These are phyloP conservation scores for Drosophila rubida DNA, from an alignment of 2,888 invertebrate species.

Conservation along the genomic window DNA sequence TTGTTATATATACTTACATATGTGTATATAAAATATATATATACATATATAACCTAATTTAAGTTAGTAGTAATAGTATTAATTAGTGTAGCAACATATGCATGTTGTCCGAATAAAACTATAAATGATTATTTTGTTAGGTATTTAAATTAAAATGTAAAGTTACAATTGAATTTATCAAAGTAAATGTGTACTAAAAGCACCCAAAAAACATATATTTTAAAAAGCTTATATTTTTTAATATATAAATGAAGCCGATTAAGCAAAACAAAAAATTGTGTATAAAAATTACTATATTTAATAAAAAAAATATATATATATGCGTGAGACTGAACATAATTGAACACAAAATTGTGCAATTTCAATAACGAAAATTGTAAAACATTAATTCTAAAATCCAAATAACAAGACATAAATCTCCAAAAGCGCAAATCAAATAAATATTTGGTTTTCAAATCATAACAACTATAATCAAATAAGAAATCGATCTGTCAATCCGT, in stretches of 20 bases:
- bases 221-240: constrained; percentile 71
- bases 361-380: constrained; percentile 48
- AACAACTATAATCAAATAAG: constrained; percentile 12
- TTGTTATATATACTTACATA: constrained; percentile 62
- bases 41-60: constrained; percentile 34
- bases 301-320: constrained; percentile 51
- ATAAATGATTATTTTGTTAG: constrained; percentile 64
- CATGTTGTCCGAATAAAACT: constrained; percentile 49
- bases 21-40: constrained; percentile 14
- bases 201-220: constrained; percentile 54
- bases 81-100: constrained; percentile 62
- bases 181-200: constrained; percentile 69
- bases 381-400: constrained; percentile 35
- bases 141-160: constrained; percentile 72
- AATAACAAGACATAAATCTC: constrained; percentile 43
- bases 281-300: constrained; percentile 43
- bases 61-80: constrained; percentile 69
- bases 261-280: constrained; percentile 42
- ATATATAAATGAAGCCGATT: constrained; percentile 42
- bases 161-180: constrained; percentile 73
- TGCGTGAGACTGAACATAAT: constrained; percentile 74
- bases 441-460: constrained; percentile 36
- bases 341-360: constrained; percentile 63
- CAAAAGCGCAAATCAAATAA: constrained; percentile 53
- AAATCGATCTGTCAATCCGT: constrained; percentile 40